Evolutionary conservation across 2,888 invertebrate genomes (phyloP).

Genomic region (Drosophila subsilvestris): DNA sequence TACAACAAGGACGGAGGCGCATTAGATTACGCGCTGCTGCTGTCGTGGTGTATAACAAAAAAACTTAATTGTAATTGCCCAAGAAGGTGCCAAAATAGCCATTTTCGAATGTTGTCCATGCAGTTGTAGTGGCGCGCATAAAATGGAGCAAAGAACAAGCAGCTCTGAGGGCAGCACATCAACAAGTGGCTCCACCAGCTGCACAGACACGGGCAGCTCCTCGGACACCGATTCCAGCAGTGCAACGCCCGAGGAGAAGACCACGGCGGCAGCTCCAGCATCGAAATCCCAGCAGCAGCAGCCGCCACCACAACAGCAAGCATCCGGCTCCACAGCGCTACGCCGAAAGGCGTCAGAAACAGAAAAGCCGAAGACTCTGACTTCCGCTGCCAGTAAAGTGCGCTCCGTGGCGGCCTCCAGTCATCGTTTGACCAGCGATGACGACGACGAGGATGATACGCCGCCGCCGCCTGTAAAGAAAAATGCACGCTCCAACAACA

Average conservation of each 20-base stretch:
- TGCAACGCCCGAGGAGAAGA: conserved; percentile 70
- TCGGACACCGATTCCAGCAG: conserved; percentile 89
- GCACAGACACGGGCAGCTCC: conserved; percentile 85
- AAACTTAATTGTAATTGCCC: conserved; percentile 48
- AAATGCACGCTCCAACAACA: conserved; percentile 49
- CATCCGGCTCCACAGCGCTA: not conserved
- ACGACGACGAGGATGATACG: conserved; percentile 84
- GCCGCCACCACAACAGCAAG: conserved; percentile 25
- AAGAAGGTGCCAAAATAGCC: conserved; percentile 57
- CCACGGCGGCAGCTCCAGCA: conserved; percentile 13
- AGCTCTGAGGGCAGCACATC: conserved; percentile 88
- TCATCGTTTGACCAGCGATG: conserved; percentile 85
- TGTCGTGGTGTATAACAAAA: conserved; percentile 14
- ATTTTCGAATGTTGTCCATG: conserved; percentile 23
- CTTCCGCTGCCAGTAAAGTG: conserved; percentile 2
- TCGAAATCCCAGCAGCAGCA: conserved; percentile 30
- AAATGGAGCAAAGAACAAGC: conserved; percentile 46
- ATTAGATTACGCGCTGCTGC: conserved; percentile 18
- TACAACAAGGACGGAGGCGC: not conserved
- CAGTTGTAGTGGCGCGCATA: not conserved
- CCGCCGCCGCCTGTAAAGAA: conserved; percentile 76
- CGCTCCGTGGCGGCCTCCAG: not conserved
- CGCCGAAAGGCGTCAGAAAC: not conserved
- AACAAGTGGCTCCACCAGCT: conserved; percentile 88
- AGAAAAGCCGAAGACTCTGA: not conserved